phyloP scores from a whole-genome alignment of 2,888 invertebrate genomes.

The Lottia scabra region DNA sequence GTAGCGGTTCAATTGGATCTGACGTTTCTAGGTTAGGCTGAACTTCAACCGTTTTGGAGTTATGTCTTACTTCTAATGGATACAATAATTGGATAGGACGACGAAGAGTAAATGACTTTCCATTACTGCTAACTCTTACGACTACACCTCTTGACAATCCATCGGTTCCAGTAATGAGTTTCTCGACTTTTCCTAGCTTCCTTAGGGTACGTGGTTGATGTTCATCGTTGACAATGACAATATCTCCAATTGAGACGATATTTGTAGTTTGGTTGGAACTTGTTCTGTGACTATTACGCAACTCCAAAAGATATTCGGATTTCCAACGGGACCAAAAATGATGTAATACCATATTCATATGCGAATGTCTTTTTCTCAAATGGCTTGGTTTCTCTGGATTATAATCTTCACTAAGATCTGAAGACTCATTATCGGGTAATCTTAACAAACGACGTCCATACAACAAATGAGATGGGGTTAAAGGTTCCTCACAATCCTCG shows the following conservation, averaged over 20 bases:
- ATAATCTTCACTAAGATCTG: neutral
- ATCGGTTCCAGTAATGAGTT: neutral
- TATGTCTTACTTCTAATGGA: neutral
- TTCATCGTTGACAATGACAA: neutral
- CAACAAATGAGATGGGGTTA: neutral
- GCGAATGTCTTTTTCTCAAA: neutral
- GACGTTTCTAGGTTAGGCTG: neutral
- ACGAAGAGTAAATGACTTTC: no score
- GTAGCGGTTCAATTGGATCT: neutral
- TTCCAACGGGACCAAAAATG: neutral
- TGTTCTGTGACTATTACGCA: neutral
- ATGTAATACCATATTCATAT: neutral
- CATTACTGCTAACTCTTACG: neutral
- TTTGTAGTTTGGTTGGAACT: neutral
- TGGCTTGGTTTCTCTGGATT: neutral
- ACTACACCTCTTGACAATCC: neutral
- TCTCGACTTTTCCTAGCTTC: neutral
- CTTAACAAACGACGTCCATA: neutral
- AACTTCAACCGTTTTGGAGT: neutral
- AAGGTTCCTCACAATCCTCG: neutral
- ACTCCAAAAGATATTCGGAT: neutral
- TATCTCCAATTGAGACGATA: neutral
- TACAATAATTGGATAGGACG: neutral
- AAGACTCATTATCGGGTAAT: neutral
- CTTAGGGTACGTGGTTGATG: neutral